Evolutionary conservation across 1,140 invertebrate species (phyloP).

Genomic region (Microplitis demolitor): DNA sequence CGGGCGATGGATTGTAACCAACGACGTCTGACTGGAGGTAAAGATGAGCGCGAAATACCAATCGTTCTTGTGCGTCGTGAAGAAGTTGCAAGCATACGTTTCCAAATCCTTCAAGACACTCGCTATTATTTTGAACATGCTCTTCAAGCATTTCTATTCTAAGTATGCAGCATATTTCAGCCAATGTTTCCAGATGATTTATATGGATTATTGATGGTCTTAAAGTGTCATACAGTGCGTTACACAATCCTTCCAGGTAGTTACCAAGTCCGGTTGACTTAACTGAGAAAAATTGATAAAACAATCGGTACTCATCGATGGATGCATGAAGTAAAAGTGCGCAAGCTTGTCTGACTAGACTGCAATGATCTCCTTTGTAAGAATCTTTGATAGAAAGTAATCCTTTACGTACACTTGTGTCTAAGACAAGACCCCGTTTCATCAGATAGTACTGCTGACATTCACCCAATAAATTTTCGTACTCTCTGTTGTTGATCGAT

Average conservation of each 20-base stretch:
- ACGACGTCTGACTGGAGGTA: slow-evolving; percentile 92
- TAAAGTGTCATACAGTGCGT: slow-evolving; percentile 88
- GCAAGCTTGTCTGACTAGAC: slow-evolving; percentile 84
- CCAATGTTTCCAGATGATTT: slow-evolving; percentile 95
- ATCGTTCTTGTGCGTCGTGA: slow-evolving; percentile 94
- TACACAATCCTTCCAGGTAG: slow-evolving; percentile 85
- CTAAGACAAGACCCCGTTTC: slow-evolving; percentile 75
- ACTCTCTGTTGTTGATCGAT: slow-evolving; percentile 74
- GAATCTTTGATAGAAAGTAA: slow-evolving; percentile 62
- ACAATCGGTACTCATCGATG: slow-evolving; percentile 89
- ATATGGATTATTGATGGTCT: slow-evolving; percentile 96
- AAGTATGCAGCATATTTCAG: slow-evolving; percentile 94
- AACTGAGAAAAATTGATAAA: slow-evolving; percentile 84
- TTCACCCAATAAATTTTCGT: slow-evolving; percentile 77
- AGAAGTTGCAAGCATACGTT: slow-evolving; percentile 83
- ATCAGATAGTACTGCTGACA: slow-evolving; percentile 86
- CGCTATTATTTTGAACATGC: slow-evolving; percentile 82
- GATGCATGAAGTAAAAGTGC: slow-evolving; percentile 89
- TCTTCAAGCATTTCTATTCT: slow-evolving; percentile 94
- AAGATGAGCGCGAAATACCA: slow-evolving; percentile 94
- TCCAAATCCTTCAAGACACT: slow-evolving; percentile 81
- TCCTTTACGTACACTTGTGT: slow-evolving; percentile 77
- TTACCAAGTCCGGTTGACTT: slow-evolving; percentile 69
- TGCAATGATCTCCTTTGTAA: slow-evolving; percentile 84
- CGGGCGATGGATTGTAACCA: slow-evolving; percentile 85